Evolutionary conservation across 1,140 invertebrate species (phyloP).

Genomic region (Portunus trituberculatus): DNA sequence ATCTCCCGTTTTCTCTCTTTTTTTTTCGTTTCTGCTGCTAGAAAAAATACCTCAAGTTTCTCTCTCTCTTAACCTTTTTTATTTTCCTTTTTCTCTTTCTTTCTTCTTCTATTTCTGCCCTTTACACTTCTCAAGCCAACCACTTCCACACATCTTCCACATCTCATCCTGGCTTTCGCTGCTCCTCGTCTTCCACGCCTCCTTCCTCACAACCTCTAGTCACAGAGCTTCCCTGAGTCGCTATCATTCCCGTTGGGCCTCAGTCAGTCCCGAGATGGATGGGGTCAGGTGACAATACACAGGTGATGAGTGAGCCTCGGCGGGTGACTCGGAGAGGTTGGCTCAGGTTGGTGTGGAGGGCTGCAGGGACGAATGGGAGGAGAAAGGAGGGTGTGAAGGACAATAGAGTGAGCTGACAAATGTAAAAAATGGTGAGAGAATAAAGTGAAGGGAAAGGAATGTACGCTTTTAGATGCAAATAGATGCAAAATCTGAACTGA

Average conservation of each 20-base stretch:
- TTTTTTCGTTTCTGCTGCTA: background rate
- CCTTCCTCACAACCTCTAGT: background rate
- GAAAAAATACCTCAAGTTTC: too few species aligned
- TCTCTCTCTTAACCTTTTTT: background rate
- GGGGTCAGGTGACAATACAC: slow-evolving; percentile 18
- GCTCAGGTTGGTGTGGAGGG: background rate
- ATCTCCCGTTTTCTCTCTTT: background rate
- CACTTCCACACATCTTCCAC: background rate
- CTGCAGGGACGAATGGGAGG: background rate
- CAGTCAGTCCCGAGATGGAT: background rate
- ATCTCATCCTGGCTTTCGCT: background rate
- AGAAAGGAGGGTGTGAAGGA: background rate
- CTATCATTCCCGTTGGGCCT: background rate
- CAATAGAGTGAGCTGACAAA: background rate
- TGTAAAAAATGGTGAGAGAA: background rate
- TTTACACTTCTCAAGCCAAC: background rate
- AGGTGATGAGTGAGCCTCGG: slow-evolving; percentile 8
- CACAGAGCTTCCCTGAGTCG: background rate
- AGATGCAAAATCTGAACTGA: background rate
- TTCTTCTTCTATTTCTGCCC: background rate
- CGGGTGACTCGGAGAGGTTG: background rate
- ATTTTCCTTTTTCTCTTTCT: background rate
- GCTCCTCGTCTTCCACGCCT: slow-evolving; percentile 7
- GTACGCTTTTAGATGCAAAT: background rate
- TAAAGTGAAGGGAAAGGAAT: slow-evolving; percentile 3